Evolutionary conservation across 1,140 invertebrate species (phyloP).

Genomic region (Physella acuta): DNA sequence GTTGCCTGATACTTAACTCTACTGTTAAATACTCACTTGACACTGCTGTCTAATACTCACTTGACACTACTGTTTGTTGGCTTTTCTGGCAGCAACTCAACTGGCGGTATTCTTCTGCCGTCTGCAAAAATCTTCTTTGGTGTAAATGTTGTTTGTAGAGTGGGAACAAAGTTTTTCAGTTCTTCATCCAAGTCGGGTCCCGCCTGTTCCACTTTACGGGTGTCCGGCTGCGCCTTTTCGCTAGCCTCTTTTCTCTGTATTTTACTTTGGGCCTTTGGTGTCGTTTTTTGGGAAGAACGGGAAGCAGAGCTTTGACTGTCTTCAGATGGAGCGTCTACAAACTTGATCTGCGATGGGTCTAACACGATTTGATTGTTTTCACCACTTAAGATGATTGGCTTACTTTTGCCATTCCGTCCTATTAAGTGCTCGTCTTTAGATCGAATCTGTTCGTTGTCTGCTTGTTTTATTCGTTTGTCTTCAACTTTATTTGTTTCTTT

Average conservation of each 20-base stretch:
- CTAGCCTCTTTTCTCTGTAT: no score
- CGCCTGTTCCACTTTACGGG: no score
- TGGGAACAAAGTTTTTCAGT: slow-evolving; percentile 46
- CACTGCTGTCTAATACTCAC: slow-evolving; percentile 52
- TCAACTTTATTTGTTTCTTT: no score
- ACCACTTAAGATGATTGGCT: neutral
- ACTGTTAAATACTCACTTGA: slow-evolving; percentile 47
- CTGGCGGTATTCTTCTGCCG: slow-evolving; percentile 46
- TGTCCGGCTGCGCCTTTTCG: no score
- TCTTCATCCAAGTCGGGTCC: slow-evolving; percentile 24
- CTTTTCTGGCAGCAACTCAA: slow-evolving; percentile 50
- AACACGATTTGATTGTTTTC: neutral
- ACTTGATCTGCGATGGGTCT: slow-evolving; percentile 8
- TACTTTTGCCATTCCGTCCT: neutral
- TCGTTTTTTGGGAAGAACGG: no score
- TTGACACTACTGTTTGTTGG: slow-evolving; percentile 52
- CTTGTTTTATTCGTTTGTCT: no score
- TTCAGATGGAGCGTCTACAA: neutral
- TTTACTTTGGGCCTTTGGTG: no score
- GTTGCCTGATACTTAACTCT: no score
- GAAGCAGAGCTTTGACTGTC: no score
- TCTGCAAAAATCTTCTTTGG: slow-evolving; percentile 53
- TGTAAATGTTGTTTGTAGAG: slow-evolving; percentile 38
- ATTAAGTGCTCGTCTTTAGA: no score
- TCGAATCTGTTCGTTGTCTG: no score